These are phyloP conservation scores for Anoplopoma fimbria DNA, from an alignment of 2,113 vertebrate genomes.

Conservation along the genomic window DNA sequence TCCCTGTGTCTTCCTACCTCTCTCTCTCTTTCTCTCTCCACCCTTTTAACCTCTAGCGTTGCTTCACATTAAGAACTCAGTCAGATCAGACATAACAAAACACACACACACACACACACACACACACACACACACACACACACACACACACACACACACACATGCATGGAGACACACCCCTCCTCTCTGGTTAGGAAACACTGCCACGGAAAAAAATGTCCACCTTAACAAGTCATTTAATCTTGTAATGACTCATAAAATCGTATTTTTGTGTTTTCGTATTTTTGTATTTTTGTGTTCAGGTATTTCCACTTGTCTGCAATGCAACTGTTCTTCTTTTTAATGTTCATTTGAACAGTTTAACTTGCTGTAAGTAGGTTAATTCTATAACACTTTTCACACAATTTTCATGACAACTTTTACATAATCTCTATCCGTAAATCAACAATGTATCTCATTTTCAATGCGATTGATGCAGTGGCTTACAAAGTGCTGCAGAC, in stretches of 20 bases:
- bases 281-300: no score
- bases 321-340: neutral
- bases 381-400: no score
- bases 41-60: slow-evolving; percentile 55
- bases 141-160: slow-evolving; percentile 1
- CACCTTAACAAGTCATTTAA: slow-evolving; percentile 5
- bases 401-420: no score
- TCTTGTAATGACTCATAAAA: slow-evolving; percentile 13
- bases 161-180: slow-evolving; percentile 15
- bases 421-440: neutral
- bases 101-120: slow-evolving; percentile 16
- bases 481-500: neutral
- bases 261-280: no score
- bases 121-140: slow-evolving; percentile 17
- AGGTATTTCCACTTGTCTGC: neutral
- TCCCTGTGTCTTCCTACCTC: slow-evolving; percentile 39
- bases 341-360: neutral
- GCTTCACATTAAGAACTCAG: slow-evolving; percentile 48
- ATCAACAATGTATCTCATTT: neutral
- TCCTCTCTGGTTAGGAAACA: slow-evolving; percentile 25
- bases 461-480: neutral
- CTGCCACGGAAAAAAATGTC: slow-evolving; percentile 4
- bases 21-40: slow-evolving; percentile 49
- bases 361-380: neutral
- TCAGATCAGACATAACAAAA: slow-evolving; percentile 50